phyloP scores from a whole-genome alignment of 1,140 invertebrate genomes.

The Manduca sexta region DNA sequence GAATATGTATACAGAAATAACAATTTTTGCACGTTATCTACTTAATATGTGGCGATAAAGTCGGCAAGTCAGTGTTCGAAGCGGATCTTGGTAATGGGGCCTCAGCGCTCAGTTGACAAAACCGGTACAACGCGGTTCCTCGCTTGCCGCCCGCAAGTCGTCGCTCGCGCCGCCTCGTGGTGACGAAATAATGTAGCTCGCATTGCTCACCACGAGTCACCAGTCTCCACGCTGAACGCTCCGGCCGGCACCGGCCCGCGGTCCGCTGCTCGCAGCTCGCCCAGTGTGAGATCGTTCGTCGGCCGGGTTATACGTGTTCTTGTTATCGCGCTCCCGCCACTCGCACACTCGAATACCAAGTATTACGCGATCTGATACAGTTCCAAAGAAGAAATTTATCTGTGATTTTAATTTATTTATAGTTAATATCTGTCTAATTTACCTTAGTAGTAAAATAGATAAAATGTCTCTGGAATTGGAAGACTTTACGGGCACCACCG shows the following conservation, averaged over 20 bases:
- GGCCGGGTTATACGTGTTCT: conserved; percentile 30
- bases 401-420: conserved; percentile 55
- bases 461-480: conserved; percentile 71
- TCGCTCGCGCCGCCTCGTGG: conserved; percentile 20
- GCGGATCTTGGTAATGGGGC: conserved; percentile 14
- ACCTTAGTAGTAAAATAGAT: conserved; percentile 32
- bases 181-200: conserved; percentile 27
- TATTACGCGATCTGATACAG: conserved; percentile 54
- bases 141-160: conserved; percentile 19
- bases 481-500: conserved; percentile 59
- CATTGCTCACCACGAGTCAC: conserved; percentile 3
- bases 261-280: conserved; percentile 8
- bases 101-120: conserved; percentile 23
- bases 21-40: not conserved
- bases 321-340: conserved; percentile 23
- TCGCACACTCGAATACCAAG: conserved; percentile 38
- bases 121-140: conserved; percentile 44
- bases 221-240: no score
- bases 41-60: not conserved
- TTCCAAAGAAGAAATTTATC: conserved; percentile 60
- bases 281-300: conserved; percentile 49
- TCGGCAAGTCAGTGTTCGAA: conserved; percentile 1
- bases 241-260: no score
- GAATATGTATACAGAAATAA: not conserved
- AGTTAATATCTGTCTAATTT: conserved; percentile 40